Conservation (phyloP, 2,888 invertebrate genomes). For the Schizaphis graminum region DNA sequence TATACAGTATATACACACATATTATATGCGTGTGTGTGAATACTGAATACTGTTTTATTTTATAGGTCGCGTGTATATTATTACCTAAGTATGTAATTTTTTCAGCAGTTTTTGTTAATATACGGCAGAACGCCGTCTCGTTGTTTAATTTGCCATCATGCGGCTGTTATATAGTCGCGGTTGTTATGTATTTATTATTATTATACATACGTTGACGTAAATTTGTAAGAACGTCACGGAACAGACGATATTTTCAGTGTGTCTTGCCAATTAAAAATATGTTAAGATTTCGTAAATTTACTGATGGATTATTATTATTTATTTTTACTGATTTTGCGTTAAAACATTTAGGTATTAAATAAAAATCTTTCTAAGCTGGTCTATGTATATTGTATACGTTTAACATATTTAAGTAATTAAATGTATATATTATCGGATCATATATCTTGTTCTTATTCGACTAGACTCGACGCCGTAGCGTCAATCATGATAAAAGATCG, state of each 20-base stretch:
- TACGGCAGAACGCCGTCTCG: neutral
- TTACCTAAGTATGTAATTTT: constrained; percentile 39
- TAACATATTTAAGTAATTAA: constrained; percentile 4
- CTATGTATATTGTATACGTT: neutral
- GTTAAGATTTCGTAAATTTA: neutral
- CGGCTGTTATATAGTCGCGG: neutral
- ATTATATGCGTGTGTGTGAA: neutral
- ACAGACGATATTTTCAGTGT: neutral
- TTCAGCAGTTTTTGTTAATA: neutral
- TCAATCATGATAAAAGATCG: constrained; percentile 9
- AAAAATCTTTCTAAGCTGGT: neutral
- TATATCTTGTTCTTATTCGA: constrained; percentile 6
- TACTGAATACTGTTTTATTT: constrained; percentile 24
- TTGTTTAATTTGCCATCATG: neutral
- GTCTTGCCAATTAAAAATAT: constrained; percentile 5
- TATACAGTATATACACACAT: neutral
- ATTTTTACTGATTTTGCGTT: neutral
- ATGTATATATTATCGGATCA: neutral
- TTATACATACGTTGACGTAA: neutral
- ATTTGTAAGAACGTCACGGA: neutral
- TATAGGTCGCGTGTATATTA: constrained; percentile 32
- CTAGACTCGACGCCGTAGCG: neutral
- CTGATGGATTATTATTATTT: neutral
- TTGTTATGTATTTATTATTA: neutral
- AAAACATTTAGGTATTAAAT: neutral